Conservation (phyloP, 1,140 invertebrate genomes). For the Nephila pilipes region DNA sequence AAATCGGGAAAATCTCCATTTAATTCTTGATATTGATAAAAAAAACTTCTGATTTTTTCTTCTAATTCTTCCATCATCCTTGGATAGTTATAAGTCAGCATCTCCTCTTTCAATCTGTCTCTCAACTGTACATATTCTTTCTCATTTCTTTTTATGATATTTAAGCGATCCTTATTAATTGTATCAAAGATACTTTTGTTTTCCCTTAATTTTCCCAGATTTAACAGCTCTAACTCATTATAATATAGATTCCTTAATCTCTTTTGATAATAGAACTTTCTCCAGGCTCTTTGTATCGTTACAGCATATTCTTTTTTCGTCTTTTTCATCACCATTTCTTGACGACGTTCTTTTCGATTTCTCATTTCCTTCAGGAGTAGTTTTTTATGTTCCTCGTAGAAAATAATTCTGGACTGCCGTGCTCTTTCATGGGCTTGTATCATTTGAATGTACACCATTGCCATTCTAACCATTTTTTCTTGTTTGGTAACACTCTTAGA, state of each 20-base stretch:
- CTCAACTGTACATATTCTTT: conserved; percentile 19
- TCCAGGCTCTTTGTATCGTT: conserved; percentile 59
- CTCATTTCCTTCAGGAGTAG: conserved; percentile 1
- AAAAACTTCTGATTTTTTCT: conserved; percentile 46
- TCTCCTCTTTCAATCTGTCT: conserved; percentile 2
- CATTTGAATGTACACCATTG: conserved; percentile 34
- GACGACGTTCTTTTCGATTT: background rate
- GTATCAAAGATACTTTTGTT: background rate
- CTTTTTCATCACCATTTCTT: background rate
- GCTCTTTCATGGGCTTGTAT: conserved; percentile 51
- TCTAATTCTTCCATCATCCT: conserved; percentile 60
- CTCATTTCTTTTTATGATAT: conserved; percentile 46
- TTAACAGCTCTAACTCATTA: conserved; percentile 22
- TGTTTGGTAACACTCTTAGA: conserved; percentile 2
- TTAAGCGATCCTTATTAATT: conserved; percentile 20
- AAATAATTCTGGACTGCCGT: background rate
- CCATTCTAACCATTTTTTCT: conserved; percentile 31
- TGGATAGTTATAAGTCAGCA: conserved; percentile 23
- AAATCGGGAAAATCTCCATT: conserved; percentile 29
- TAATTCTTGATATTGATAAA: conserved; percentile 25
- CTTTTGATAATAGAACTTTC: background rate
- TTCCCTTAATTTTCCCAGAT: background rate
- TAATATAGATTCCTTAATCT: background rate
- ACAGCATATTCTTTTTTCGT: background rate
- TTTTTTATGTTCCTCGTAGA: conserved; percentile 9